Base-by-base conservation (phyloP, 2,113 vertebrate species). In the Zosterops japonicus region DNA sequence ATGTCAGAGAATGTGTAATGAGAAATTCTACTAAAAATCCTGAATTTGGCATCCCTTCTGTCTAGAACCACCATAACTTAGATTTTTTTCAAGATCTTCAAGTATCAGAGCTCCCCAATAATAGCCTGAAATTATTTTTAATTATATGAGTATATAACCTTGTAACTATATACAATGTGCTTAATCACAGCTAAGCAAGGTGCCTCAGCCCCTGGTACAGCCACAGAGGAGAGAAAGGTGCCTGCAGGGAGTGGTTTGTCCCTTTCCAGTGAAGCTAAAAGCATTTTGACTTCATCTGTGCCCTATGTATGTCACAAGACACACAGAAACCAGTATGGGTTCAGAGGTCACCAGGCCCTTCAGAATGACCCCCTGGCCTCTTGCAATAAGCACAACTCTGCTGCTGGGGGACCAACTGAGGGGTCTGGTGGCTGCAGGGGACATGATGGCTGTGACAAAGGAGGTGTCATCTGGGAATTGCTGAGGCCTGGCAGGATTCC, bases 401-500 rank as follows among this genome's bases (percentile, higher is more conserved):
- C 70, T 80, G 59, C 67, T 76, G 71, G 61, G 31, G 31, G 81
- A 46, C 29, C 57, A 83, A 4, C 0, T 0, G 1, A 72, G 55
- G 70, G 42, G 7, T 35, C 39, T 68, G 78, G 24, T 33, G 57
- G n/a, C 57, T 5, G 3, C 16, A 3, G 70, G 23, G 46, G 11
- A 56, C 16, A 20, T 3, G 44, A 23, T 11, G 31, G 16, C 56
- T 89, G 53, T 24, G 75, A 57, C 65, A 56, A 82, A 81, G 33
- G 47, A 78, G 8, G 9, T 1, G 2, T 25, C 81, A 39, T 25
- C n/a, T 3, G 2, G 2, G 11, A 18, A 20, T 5, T 60, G 20
- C n/a, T 61, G 28, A 35, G 20, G 18, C 49, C 5, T 2, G 1
- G 19, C 8, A 35, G 63, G 59, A 64, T 80, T 83, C 41, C 77